These are phyloP conservation scores for Microplitis mediator DNA, from an alignment of 1,140 invertebrate species.

Conservation along the genomic window DNA sequence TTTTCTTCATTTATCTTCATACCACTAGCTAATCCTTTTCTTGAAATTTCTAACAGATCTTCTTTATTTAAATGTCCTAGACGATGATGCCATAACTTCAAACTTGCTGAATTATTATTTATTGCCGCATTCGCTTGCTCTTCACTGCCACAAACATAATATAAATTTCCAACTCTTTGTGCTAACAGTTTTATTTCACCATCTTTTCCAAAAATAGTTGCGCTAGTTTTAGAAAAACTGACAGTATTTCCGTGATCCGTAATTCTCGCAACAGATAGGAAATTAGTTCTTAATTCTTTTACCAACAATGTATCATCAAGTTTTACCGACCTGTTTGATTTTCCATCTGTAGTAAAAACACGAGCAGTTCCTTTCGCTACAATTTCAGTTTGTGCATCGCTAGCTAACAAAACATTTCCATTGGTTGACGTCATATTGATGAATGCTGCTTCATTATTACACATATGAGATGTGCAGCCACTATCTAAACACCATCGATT, in stretches of 20 bases:
- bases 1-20: background rate
- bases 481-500: background rate
- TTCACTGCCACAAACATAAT: conserved; percentile 14
- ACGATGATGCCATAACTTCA: conserved; percentile 25
- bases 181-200: conserved; percentile 11
- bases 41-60: conserved; percentile 12
- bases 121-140: background rate
- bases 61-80: conserved; percentile 25
- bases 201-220: conserved; percentile 5
- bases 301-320: conserved; percentile 9
- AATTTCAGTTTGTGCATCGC: background rate
- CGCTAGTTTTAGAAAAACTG: conserved; percentile 21
- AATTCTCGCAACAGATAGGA: conserved; percentile 18
- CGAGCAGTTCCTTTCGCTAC: background rate
- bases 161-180: conserved; percentile 22
- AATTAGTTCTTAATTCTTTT: conserved; percentile 17
- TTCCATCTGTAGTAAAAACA: conserved; percentile 9
- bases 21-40: background rate
- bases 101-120: background rate
- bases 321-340: background rate
- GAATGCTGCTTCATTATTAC: background rate
- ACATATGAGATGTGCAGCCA: background rate
- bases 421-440: background rate
- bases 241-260: conserved; percentile 24
- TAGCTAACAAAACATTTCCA: background rate